Evolutionary conservation across 1,140 invertebrate species (phyloP).

Genomic region (Pseudomyrmex cubaensis): DNA sequence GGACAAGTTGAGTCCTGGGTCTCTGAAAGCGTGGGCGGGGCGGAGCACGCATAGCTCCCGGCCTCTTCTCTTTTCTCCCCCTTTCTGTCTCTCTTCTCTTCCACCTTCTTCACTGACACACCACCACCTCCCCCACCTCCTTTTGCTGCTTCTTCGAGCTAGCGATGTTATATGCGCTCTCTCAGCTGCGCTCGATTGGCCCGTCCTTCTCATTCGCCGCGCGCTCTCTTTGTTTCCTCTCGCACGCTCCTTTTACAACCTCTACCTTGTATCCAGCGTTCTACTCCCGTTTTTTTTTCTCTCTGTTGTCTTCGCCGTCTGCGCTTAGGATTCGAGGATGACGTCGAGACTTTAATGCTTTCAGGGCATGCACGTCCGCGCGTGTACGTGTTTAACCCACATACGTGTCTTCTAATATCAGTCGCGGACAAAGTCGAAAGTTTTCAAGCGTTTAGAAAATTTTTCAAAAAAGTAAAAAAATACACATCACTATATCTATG

Average conservation of each 20-base stretch:
- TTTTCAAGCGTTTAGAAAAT: conserved; percentile 1
- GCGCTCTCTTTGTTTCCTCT: conserved; percentile 49
- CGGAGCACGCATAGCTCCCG: conserved; percentile 85
- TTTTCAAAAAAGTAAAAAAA: not conserved
- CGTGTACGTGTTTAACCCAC: conserved; percentile 37
- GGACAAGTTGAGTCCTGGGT: conserved; percentile 84
- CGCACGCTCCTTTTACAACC: conserved; percentile 59
- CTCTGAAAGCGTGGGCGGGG: conserved; percentile 85
- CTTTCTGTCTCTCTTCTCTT: conserved; percentile 8
- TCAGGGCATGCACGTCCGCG: conserved; percentile 69
- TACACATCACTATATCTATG: too few relatives aligned
- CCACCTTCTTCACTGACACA: conserved; percentile 65
- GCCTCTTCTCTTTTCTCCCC: conserved; percentile 79
- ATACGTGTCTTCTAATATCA: conserved; percentile 25
- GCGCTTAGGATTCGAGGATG: conserved; percentile 74
- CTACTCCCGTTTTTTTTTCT: conserved; percentile 75
- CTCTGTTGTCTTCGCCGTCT: conserved; percentile 78
- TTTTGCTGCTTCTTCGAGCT: conserved; percentile 66
- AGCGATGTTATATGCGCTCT: conserved; percentile 59
- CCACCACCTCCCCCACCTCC: conserved; percentile 52
- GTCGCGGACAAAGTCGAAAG: not conserved
- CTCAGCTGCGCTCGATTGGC: conserved; percentile 38
- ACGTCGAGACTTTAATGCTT: conserved; percentile 79
- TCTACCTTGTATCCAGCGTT: conserved; percentile 75
- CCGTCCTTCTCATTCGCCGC: conserved; percentile 38